Percentiles rank a stretch among this genome's conserved stretches.
phyloP scores from a whole-genome alignment of 2,113 vertebrate genomes.

The Anhinga anhinga region DNA sequence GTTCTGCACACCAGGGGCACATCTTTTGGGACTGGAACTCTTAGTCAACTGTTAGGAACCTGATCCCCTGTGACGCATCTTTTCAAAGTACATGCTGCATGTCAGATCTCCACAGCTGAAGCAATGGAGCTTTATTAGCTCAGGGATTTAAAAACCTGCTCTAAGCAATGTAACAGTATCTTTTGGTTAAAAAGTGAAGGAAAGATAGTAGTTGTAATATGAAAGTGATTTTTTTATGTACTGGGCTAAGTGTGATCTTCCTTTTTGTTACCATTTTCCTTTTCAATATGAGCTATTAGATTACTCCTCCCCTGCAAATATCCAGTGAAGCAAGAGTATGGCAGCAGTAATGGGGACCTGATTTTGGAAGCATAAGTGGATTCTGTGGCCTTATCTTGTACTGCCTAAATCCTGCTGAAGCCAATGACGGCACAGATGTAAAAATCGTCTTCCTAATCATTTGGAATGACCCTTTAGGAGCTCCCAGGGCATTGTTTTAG shows the following conservation, averaged over 20 bases:
- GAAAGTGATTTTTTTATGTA: conserved; percentile 8
- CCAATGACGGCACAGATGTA: neutral
- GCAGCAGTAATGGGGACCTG: neutral
- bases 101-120: conserved; percentile 68
- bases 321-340: neutral
- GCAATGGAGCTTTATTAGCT: conserved; percentile 69
- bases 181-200: conserved; percentile 57
- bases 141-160: conserved; percentile 71
- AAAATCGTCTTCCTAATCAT: neutral
- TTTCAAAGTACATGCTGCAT: conserved; percentile 63
- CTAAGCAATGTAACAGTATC: conserved; percentile 57
- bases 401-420: neutral
- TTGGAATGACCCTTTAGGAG: neutral
- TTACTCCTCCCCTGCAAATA: neutral
- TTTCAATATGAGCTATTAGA: neutral
- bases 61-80: conserved; percentile 69
- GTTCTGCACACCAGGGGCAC: conserved; percentile 76
- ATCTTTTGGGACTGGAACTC: conserved; percentile 77
- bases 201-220: conserved; percentile 15
- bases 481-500: neutral
- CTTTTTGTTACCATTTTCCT: conserved; percentile 10
- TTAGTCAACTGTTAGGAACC: conserved; percentile 73
- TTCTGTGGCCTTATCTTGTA: neutral
- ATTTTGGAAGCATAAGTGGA: neutral
- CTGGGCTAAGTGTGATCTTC: neutral